These are phyloP conservation scores for Apostichopus japonicus DNA, from an alignment of 35 echinoderm and acorn worm species.

Conservation along the genomic window DNA sequence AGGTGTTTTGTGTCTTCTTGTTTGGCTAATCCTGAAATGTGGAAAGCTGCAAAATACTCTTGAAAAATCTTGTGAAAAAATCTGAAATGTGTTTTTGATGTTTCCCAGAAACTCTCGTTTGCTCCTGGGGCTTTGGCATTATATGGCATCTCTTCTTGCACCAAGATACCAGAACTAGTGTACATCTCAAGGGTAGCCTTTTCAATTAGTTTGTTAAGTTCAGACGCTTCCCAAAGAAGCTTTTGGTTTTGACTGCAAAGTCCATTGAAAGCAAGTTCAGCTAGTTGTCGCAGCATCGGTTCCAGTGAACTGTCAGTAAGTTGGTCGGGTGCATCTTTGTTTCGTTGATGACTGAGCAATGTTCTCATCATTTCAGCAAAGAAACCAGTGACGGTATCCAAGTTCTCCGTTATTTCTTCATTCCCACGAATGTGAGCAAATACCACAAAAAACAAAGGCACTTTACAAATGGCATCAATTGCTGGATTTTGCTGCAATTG, in stretches of 20 bases:
- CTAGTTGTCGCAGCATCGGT: neutral
- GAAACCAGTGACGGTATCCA: neutral
- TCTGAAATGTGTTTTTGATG: neutral
- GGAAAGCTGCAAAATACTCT: neutral
- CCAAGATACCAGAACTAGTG: neutral
- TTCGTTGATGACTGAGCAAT: neutral
- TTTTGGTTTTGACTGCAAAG: neutral
- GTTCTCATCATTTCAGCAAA: neutral
- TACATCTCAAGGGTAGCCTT: neutral
- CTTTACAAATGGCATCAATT: neutral
- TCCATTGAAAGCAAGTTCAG: neutral
- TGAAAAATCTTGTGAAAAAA: constrained; percentile 24
- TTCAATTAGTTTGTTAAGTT: neutral
- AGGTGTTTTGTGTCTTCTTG: neutral
- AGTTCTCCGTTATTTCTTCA: neutral
- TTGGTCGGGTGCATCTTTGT: neutral
- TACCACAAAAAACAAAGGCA: neutral
- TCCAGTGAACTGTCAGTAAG: neutral
- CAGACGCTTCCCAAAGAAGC: neutral
- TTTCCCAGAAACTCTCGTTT: neutral
- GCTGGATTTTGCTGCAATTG: neutral
- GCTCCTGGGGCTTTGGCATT: neutral
- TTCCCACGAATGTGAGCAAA: neutral
- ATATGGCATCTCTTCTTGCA: neutral
- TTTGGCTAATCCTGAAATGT: neutral